These are phyloP conservation scores for Babyrousa celebensis DNA, from an alignment of 2,797 vertebrate species.

Conservation along the genomic window DNA sequence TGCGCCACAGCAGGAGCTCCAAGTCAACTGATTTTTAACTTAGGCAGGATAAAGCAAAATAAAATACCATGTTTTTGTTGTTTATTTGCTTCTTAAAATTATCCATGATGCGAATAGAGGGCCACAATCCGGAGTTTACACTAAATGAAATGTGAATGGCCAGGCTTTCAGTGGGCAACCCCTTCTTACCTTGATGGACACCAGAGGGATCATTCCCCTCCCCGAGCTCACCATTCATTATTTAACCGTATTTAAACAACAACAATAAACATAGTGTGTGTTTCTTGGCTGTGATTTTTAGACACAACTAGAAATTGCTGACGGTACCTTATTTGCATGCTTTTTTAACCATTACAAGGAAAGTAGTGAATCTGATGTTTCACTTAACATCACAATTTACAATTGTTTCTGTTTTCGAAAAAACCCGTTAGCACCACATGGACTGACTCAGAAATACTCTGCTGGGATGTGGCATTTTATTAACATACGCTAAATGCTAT, in stretches of 20 bases:
- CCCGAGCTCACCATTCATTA: neutral
- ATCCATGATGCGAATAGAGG: neutral
- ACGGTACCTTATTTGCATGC: neutral
- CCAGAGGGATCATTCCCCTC: neutral
- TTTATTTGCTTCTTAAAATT: conserved; percentile 16
- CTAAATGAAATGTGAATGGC: neutral
- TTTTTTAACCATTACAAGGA: conserved; percentile 52
- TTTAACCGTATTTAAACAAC: conserved; percentile 10
- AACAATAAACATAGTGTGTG: neutral
- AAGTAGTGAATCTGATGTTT: conserved; percentile 56
- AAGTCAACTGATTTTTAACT: conserved; percentile 37
- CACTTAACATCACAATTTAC: conserved; percentile 65
- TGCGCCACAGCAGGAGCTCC: too few species aligned
- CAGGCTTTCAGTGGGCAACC: neutral
- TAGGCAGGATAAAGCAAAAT: conserved; percentile 7
- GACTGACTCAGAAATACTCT: conserved; percentile 27
- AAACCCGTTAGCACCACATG: conserved; percentile 57
- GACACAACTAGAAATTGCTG: conserved; percentile 41
- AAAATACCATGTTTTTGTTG: neutral
- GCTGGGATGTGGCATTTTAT: neutral
- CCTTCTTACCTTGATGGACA: neutral
- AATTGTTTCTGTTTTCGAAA: conserved; percentile 62
- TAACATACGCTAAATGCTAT: conserved; percentile 18
- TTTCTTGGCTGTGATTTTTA: conserved; percentile 51
- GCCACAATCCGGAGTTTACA: neutral